Evolutionary conservation across 2,797 vertebrate species (phyloP).

Genomic region (Mormyrus hasselquistii): DNA sequence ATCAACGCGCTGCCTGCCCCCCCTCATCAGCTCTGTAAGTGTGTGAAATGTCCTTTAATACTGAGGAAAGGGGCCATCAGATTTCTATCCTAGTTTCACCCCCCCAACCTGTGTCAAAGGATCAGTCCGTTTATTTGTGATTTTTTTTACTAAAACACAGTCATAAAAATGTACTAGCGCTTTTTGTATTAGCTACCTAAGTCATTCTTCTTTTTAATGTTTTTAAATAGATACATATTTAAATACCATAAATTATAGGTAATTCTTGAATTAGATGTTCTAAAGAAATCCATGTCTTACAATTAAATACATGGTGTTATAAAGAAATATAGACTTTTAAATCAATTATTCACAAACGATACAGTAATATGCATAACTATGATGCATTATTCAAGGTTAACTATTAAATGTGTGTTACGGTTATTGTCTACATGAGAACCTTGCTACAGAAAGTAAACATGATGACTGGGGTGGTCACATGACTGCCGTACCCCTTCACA

Average conservation of each 20-base stretch:
- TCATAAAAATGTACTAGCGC: not conserved
- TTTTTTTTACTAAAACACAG: not conserved
- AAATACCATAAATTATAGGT: not conserved
- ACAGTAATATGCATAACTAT: not conserved
- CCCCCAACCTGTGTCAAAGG: not conserved
- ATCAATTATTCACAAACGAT: not conserved
- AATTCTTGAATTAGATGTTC: not conserved
- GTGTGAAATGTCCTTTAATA: constrained; percentile 38
- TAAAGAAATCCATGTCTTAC: too few relatives aligned
- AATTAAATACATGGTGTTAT: too few relatives aligned
- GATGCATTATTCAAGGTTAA: not conserved
- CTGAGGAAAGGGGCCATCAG: constrained; percentile 38
- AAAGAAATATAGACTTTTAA: not conserved
- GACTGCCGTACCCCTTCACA: not conserved
- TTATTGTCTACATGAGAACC: not conserved
- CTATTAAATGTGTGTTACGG: not conserved
- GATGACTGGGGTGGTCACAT: not conserved
- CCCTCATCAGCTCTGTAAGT: constrained; percentile 44
- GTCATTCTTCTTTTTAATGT: not conserved
- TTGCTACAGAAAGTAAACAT: not conserved
- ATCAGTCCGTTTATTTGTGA: not conserved
- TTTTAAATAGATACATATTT: not conserved
- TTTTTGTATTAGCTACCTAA: not conserved
- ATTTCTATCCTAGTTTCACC: constrained; percentile 34
- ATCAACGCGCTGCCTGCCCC: constrained; percentile 40